These are phyloP conservation scores for Pomacea maculata DNA, from an alignment of 1,140 invertebrate species.

Conservation along the genomic window DNA sequence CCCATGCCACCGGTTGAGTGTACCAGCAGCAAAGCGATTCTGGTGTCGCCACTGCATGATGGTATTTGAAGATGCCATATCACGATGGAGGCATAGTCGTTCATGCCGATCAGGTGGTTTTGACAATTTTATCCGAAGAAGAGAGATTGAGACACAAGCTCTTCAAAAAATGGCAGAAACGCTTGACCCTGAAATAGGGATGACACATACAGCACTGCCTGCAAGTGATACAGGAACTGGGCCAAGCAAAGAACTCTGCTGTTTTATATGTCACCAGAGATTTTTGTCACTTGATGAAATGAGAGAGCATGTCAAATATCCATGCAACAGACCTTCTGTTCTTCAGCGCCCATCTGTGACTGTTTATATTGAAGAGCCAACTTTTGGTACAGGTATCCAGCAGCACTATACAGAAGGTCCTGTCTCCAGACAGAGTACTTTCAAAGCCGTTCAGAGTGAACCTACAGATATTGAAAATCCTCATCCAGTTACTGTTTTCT, in stretches of 20 bases:
- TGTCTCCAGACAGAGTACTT: neutral
- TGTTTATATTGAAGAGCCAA: constrained; percentile 12
- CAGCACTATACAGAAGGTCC: constrained; percentile 19
- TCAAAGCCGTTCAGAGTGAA: neutral
- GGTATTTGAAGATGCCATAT: constrained; percentile 50
- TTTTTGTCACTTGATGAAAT: constrained; percentile 51
- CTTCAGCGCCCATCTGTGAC: constrained; percentile 8
- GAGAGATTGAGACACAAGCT: constrained; percentile 40
- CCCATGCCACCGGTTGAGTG: constrained; percentile 54
- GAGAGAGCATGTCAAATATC: constrained; percentile 48
- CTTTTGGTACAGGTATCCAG: constrained; percentile 19
- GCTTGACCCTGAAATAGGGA: constrained; percentile 15
- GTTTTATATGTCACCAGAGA: constrained; percentile 46
- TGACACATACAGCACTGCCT: constrained; percentile 7
- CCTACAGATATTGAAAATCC: constrained; percentile 7
- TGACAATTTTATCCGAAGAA: constrained; percentile 34
- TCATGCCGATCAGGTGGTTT: constrained; percentile 39
- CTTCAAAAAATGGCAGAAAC: constrained; percentile 31
- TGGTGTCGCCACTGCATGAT: constrained; percentile 55
- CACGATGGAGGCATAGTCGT: constrained; percentile 53
- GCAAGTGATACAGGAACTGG: constrained; percentile 25
- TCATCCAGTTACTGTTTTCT: constrained; percentile 5
- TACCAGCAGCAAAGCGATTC: constrained; percentile 46
- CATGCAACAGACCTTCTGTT: constrained; percentile 37
- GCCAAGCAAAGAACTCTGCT: constrained; percentile 30